Percentiles rank a stretch among this genome's conserved stretches.
Conservation (phyloP, 2,797 vertebrate species). For the Channallabes apus region DNA sequence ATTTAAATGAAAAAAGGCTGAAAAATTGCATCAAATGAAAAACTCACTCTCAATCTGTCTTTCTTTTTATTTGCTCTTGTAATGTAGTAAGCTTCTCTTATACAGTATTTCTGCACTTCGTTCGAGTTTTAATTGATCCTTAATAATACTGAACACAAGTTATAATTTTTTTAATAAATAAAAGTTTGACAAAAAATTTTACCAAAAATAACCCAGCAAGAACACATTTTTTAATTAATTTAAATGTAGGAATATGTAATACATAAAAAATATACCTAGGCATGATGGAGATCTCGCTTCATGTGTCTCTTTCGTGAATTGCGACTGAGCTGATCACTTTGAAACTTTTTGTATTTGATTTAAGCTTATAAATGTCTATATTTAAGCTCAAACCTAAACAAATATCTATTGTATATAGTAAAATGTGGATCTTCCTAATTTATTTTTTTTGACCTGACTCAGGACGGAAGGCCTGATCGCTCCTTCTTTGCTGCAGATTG, state of each 20-base stretch:
- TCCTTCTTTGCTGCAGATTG: constrained; percentile 88
- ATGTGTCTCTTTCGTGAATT: not conserved
- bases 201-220: not conserved
- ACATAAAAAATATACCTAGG: not conserved
- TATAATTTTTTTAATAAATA: too few species aligned
- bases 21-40: too few species aligned
- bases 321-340: not conserved
- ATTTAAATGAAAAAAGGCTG: not conserved
- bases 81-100: too few species aligned
- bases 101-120: too few species aligned
- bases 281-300: not conserved
- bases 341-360: not conserved
- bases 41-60: too few species aligned
- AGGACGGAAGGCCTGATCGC: constrained; percentile 80
- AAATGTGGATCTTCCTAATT: not conserved
- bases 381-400: not conserved
- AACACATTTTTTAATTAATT: not conserved
- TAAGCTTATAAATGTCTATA: not conserved
- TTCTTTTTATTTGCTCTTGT: too few species aligned
- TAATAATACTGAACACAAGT: not conserved
- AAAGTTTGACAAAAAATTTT: not conserved
- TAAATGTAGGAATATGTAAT: not conserved
- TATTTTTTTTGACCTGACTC: not conserved
- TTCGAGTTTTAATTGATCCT: too few species aligned
- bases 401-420: not conserved